phyloP scores from a whole-genome alignment of 2,888 invertebrate genomes.

The Alloscopus bannaensis region DNA sequence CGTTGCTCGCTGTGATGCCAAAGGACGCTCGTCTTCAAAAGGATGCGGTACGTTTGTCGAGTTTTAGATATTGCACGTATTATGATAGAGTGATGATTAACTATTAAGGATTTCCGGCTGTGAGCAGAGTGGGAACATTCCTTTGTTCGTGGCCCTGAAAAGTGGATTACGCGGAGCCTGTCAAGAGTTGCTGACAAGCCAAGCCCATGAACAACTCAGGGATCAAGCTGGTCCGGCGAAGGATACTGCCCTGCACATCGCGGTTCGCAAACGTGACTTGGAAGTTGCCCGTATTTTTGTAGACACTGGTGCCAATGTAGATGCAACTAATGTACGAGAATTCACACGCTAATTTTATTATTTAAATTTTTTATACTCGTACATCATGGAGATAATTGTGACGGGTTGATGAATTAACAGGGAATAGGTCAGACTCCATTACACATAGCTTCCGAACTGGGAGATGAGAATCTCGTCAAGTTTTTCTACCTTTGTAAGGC shows the following conservation, averaged over 20 bases:
- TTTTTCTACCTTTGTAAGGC: conserved; percentile 96
- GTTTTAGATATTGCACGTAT: neutral
- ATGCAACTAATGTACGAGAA: conserved; percentile 86
- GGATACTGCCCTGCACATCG: conserved; percentile 96
- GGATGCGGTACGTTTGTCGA: conserved; percentile 78
- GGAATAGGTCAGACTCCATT: conserved; percentile 93
- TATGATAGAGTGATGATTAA: neutral
- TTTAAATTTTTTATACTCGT: too few relatives aligned
- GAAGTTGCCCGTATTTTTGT: conserved; percentile 95
- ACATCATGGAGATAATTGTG: too few relatives aligned
- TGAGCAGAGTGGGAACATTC: conserved; percentile 79
- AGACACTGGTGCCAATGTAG: conserved; percentile 94
- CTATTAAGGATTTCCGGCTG: neutral
- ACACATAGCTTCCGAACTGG: conserved; percentile 96
- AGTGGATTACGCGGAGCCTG: conserved; percentile 97
- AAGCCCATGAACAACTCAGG: conserved; percentile 89
- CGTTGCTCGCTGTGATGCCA: conserved; percentile 90
- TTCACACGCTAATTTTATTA: neutral
- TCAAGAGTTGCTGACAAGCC: conserved; percentile 91
- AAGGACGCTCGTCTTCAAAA: conserved; percentile 91
- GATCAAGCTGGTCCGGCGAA: conserved; percentile 79
- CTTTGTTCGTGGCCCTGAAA: conserved; percentile 94
- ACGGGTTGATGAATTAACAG: conserved; percentile 74
- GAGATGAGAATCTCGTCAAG: conserved; percentile 95
- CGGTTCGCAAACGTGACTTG: conserved; percentile 92